Evolutionary conservation across 2,888 invertebrate species (phyloP), one percentile per base, ranked within the genome.

Genomic region (Ditula angustiorana): DNA sequence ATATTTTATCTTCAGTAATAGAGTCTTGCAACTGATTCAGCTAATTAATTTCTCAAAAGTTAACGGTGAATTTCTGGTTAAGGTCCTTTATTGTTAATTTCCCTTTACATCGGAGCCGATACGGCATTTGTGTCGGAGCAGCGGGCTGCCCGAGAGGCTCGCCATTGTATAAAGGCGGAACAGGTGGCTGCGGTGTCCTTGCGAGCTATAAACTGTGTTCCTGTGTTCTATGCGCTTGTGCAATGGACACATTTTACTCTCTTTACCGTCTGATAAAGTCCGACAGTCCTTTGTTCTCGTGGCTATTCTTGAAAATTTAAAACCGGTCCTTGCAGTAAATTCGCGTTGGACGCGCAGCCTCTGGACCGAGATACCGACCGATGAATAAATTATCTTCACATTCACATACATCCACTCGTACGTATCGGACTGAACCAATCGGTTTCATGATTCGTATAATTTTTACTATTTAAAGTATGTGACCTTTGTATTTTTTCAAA

Each of bases 181-280:
- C 84, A 85, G 83, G 82, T 85, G 83, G 78, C 77, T 73, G 77
- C 74, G 80, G 79, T 78, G 77, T 77, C 74, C 76, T 75, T 74
- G 76, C 74, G 58, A 75, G 75, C 77, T 74, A 78, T 81, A 84
- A 83, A 83, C 76, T 77, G 30, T 44, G 19, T 50, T 30, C 44
- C 26, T 26, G 74, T 76, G 75, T 78, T 75, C 76, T 75, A 77
- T 80, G 82, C 80, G 77, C 78, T 77, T 74, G 79, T 85, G 86
- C 85, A 83, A 76, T 79, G 79, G 84, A 88, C 85, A 89, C 86
- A 88, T 86, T 90, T 87, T 85, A 82, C 86, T 85, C 82, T 85
- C 85, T 88, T 90, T 88, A 88, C 82, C 76, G 82, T 80, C 80
- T 81, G 83, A 86, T 85, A 85, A 85, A 88, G 80, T 81, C 82